Percentiles rank a stretch among this genome's conserved stretches.
phyloP scores from a whole-genome alignment of 1,140 invertebrate genomes.

The Alviniconcha marisindica region DNA sequence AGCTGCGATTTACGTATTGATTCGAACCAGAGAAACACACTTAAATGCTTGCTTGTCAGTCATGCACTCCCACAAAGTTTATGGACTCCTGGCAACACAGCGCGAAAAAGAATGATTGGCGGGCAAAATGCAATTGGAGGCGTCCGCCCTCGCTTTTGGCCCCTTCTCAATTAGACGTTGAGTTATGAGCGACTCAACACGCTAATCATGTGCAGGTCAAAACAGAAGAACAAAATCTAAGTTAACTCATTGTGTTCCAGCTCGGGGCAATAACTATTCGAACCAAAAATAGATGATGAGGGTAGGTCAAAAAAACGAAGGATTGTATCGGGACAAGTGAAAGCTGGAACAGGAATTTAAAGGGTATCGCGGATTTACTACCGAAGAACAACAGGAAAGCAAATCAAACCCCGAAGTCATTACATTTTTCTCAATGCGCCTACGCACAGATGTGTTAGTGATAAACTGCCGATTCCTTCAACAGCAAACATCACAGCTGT shows the following conservation, averaged over 20 bases:
- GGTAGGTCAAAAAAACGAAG: background rate
- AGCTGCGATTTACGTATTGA: no score
- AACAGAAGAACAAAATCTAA: background rate
- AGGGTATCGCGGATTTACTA: background rate
- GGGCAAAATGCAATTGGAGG: background rate
- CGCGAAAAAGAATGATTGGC: background rate
- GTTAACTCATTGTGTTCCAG: no score
- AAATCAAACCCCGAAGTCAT: no score
- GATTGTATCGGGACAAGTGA: background rate
- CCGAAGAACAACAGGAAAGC: no score
- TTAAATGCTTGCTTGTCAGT: background rate
- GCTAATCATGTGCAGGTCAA: background rate
- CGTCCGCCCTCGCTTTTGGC: background rate
- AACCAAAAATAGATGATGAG: background rate
- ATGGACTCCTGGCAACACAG: background rate
- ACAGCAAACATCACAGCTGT: no score
- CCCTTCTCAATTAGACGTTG: conserved; percentile 12
- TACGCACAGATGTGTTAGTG: no score
- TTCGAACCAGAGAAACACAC: no score
- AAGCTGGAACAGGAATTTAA: background rate
- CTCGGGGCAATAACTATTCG: no score
- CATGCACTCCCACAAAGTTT: background rate
- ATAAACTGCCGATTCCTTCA: no score
- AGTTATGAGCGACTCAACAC: background rate
- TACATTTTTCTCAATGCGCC: no score